Evolutionary conservation across 2,888 invertebrate genomes (phyloP), one percentile per base, ranked within the genome.

Genomic region (Troides oblongomaculatus): DNA sequence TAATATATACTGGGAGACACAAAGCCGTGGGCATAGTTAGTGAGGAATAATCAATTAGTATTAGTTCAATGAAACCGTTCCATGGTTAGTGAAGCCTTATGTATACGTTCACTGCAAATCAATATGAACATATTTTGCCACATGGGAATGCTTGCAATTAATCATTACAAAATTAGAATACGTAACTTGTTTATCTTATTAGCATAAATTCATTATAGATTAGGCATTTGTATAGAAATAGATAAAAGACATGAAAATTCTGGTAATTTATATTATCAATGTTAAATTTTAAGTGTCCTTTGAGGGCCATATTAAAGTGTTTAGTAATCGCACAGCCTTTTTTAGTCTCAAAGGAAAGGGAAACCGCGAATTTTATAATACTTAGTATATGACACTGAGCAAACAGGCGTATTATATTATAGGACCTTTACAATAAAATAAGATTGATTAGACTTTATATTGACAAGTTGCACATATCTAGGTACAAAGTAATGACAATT

Each of bases 11-110:
- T 53, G n/a, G 18, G 14, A 50, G 50, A 3, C 18, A 18, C 50
- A 50, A 50, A 50, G 50, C 5, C 50, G 18, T 5, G 10, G 5
- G 53, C 23, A 50, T 23, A 17, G 62, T 50, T 23, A 12, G 14
- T 23, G 57, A 58, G 57, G 12, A 23, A 58, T 58, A 58, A 58
- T 58, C 57, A 58, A 66, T 61, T 66, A 66, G 53, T 39, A 56
- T 61, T 66, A 61, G 61, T 66, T 66, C 53, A 61, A 61, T 56
- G 66, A 66, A 66, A 61, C 66, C 61, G 46, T 61, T 61, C 61
- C 61, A 66, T 61, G 56, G 30, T 61, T 61, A 23, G 21, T 23
- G 66, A 66, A 66, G 23, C 66, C 62, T 62, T 67, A 17, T 53
- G n/a, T 53, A 53, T 57, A 58, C 12, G 18, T 18, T 43, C 14